A percentile compares a stretch with the other conserved stretches of the same genome.
phyloP scores from a whole-genome alignment of 1,140 invertebrate genomes.

The Platyura marginata region DNA sequence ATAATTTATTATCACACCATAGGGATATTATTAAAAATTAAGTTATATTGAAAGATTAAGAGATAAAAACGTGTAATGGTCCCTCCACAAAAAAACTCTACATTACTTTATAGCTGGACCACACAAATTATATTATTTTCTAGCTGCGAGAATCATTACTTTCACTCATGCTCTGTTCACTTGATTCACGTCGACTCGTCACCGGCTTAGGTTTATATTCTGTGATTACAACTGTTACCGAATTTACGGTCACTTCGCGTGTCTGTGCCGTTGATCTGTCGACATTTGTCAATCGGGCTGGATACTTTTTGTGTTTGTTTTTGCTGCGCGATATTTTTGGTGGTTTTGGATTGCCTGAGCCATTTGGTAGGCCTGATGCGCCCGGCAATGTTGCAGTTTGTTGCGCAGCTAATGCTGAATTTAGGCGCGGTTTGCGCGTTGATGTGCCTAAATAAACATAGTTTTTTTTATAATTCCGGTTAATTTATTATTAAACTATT shows the following conservation, averaged over 20 bases:
- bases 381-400: constrained; percentile 46
- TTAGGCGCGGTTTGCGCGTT: constrained; percentile 80
- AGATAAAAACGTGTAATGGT: no score
- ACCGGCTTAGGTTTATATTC: constrained; percentile 76
- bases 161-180: constrained; percentile 24
- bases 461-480: no score
- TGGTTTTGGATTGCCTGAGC: constrained; percentile 24
- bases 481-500: no score
- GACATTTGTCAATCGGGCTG: constrained; percentile 68
- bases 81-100: no score
- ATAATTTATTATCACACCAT: no score
- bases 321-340: constrained; percentile 20
- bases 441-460: constrained; percentile 36
- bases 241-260: constrained; percentile 87
- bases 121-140: no score
- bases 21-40: no score
- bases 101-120: not conserved
- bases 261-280: constrained; percentile 48
- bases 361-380: constrained; percentile 19
- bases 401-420: constrained; percentile 85
- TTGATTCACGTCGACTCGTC: constrained; percentile 21
- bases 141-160: constrained; percentile 25
- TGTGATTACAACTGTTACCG: constrained; percentile 90
- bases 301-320: constrained; percentile 37
- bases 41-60: no score